Evolutionary conservation across 2,888 invertebrate genomes (phyloP).

Genomic region (Piscicola geometra): DNA sequence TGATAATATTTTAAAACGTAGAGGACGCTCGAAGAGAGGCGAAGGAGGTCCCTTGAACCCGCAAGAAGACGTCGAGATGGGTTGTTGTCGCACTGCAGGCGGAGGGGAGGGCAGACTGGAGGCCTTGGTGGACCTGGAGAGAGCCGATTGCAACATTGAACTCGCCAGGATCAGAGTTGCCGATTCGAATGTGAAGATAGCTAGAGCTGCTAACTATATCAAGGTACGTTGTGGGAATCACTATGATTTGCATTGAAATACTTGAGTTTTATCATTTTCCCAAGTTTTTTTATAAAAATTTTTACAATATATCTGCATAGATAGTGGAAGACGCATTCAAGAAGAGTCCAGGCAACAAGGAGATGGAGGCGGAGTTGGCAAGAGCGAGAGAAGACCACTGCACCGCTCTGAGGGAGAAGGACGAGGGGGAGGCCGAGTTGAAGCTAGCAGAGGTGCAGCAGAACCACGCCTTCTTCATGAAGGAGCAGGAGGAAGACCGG

Average conservation of each 20-base stretch:
- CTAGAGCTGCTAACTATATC: constrained; percentile 43
- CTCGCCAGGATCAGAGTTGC: constrained; percentile 44
- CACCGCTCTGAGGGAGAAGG: constrained; percentile 42
- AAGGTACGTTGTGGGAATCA: too few relatives aligned
- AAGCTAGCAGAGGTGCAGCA: constrained; percentile 44
- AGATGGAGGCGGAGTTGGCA: constrained; percentile 44
- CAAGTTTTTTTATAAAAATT: too few relatives aligned
- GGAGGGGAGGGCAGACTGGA: constrained; percentile 41
- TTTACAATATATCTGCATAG: constrained; percentile 7
- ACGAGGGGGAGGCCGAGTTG: constrained; percentile 45
- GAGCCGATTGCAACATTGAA: constrained; percentile 45
- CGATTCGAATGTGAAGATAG: constrained; percentile 44
- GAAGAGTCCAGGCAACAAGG: constrained; percentile 43
- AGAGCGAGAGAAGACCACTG: constrained; percentile 43
- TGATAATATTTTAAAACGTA: too few relatives aligned
- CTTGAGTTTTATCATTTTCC: too few relatives aligned
- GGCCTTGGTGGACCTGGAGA: constrained; percentile 43
- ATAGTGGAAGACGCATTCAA: constrained; percentile 46
- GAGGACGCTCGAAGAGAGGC: neutral
- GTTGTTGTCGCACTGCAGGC: constrained; percentile 33
- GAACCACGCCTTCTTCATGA: constrained; percentile 45
- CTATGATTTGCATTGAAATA: too few relatives aligned
- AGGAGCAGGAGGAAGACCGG: constrained; percentile 44
- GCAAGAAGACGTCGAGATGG: constrained; percentile 26
- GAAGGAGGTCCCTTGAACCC: neutral